Conservation (phyloP, 2,888 invertebrate species). For the Proisotoma minuta region DNA sequence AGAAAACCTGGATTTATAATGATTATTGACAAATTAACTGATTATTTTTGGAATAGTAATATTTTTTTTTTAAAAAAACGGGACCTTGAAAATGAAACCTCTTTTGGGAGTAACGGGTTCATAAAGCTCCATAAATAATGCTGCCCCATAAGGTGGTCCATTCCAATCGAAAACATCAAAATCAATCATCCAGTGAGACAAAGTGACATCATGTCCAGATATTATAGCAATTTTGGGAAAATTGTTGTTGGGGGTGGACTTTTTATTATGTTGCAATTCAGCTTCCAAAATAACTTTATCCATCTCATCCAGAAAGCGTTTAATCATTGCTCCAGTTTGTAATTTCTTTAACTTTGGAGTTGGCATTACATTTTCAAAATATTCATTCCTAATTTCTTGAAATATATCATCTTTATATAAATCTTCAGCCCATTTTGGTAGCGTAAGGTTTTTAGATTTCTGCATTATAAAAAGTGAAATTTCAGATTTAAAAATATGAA, state of each 20-base stretch:
- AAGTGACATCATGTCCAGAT: not conserved
- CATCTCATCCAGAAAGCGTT: not conserved
- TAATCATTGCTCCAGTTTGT: not conserved
- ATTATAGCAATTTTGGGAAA: not conserved
- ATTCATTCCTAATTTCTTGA: not conserved
- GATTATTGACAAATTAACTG: too few relatives aligned
- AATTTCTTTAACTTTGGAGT: not conserved
- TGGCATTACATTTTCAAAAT: not conserved
- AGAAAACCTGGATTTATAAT: not conserved
- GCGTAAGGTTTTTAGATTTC: not conserved
- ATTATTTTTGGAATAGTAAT: too few relatives aligned
- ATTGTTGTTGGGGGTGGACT: too few relatives aligned
- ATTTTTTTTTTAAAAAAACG: not conserved
- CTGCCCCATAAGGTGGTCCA: not conserved
- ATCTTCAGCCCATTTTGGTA: not conserved
- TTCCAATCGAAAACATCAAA: not conserved
- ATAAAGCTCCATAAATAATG: slow-evolving; percentile 1
- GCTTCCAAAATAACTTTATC: not conserved
- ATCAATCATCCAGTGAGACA: not conserved
- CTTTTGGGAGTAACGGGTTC: not conserved
- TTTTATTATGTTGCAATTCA: not conserved
- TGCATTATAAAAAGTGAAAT: not conserved
- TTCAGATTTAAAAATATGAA: not conserved
- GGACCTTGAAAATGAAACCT: not conserved
- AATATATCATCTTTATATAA: not conserved